Base-by-base conservation (phyloP, 30 jellyfish, hydroid and myxozoan genomes). In the Nemopilema nomurai region DNA sequence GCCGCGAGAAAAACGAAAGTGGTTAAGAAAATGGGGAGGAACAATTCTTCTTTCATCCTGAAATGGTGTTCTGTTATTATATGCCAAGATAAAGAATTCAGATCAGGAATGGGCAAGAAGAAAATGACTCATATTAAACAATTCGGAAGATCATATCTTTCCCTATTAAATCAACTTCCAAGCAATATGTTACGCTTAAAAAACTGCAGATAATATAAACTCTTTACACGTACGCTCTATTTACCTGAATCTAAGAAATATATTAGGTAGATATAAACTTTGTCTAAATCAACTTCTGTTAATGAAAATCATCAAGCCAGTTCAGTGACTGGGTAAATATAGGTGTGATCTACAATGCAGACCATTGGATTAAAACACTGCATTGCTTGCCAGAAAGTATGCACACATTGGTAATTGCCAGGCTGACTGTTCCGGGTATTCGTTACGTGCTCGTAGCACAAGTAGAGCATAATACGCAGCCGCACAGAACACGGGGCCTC, bases 121-220 rank as follows among this genome's bases (percentile, higher is more conserved):
- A 50, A 29, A 33, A 79, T 57, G 21, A 79, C 23, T 4, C 25
- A 28, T 21, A 30, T 25, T 53, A 49, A 83, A 83, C 77, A 83
- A 83, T 83, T 71, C 69, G 92, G 92, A 83, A 83, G 92, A 83
- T 83, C 92, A 83, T 49, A 83, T 83, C 92, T 71, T 52, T 83
- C 92, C 92, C 83, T 83, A 82, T 83, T 49, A 83, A 83, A 83
- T 71, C 92, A 83, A 83, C 92, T 72, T 69, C 86, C 82, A 83
- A 57, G 91, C 91, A 83, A 71, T 71, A 73, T 83, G 86, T 73
- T 71, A 78, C 87, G 87, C 87, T 70, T 69, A 52, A 69, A 83
- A 83, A 83, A 83, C 86, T 83, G 86, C 82, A 41, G 82, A 64
- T 69, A 83, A 83, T 83, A 83, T 83, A 83, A 83, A 83, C 92